Evolutionary conservation across 1,140 invertebrate genomes (phyloP).

Genomic region (Papilio polyxenes): DNA sequence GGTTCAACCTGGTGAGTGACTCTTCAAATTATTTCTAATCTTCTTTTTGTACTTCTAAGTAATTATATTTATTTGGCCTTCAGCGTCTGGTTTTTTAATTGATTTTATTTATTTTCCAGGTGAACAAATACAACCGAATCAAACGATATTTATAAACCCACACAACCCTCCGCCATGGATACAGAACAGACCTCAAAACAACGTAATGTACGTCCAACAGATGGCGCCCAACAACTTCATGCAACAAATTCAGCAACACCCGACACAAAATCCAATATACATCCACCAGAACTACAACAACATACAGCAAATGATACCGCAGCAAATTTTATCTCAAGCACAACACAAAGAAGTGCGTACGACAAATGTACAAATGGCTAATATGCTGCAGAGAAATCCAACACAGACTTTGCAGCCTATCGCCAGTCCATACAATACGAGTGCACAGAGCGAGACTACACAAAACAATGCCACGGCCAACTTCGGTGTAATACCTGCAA

Average conservation of each 20-base stretch:
- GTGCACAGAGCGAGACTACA: conserved; percentile 24
- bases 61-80: not conserved
- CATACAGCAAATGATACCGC: conserved; percentile 58
- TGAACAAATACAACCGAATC: conserved; percentile 70
- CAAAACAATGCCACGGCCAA: conserved; percentile 40
- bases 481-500: conserved; percentile 14
- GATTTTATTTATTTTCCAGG: conserved; percentile 54
- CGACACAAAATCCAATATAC: conserved; percentile 68
- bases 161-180: conserved; percentile 74
- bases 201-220: conserved; percentile 70
- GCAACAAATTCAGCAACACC: conserved; percentile 55
- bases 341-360: conserved; percentile 60
- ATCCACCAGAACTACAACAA: conserved; percentile 67
- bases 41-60: not conserved
- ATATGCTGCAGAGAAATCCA: conserved; percentile 45
- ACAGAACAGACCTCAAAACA: conserved; percentile 67
- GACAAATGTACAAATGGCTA: conserved; percentile 55
- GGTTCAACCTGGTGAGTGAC: conserved; percentile 60
- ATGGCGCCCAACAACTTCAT: conserved; percentile 58
- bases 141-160: conserved; percentile 68
- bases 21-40: not conserved
- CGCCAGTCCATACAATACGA: not conserved
- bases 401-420: not conserved
- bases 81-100: not conserved
- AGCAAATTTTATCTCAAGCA: conserved; percentile 32